Base-by-base conservation (phyloP, 1,140 invertebrate genomes). In the Colletes gigas region DNA sequence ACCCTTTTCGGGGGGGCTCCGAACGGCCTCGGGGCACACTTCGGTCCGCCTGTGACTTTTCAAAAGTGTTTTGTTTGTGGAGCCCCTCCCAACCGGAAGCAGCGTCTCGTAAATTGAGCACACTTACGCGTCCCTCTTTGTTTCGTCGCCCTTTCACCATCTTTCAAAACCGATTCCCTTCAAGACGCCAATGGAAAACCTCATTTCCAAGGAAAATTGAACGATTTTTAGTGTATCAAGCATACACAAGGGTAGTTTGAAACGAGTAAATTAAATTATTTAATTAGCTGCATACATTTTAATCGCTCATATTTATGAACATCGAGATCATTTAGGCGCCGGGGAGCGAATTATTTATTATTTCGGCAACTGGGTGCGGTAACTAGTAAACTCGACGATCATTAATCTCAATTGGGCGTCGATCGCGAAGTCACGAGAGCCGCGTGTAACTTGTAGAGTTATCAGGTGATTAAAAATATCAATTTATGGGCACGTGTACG, bases 371-470 rank as follows among this genome's bases (percentile, higher is more conserved):
- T 14, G 19, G 57, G 14, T n/a, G 69, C 39, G 41, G 41, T 30
- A 75, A 70, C 76, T 83, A 81, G 57, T 70, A 21, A 59, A 69
- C 67, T 65, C 74, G 65, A 74, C 59, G 74, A 68, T 81, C 82
- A 83, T 83, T 81, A 83, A 83, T 83, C 82, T 83, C 74, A 70
- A 81, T 76, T 71, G 21, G 70, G 68, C 72, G 77, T 83, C 79
- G 78, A 73, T 67, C 78, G 72, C 82, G 66, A 69, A 65, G 3
- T 3, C 21, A n/a, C 41, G 39, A n/a, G 39, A 67, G 8, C 8
- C 1, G 39, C 39, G 17, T 60, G 54, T 83, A 80, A 83, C 50
- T 44, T 57, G 65, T n/a, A 7, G 15, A 17, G 17, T n/a, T 41
- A 63, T 63, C 39, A 30, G 10, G 60, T 21, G n/a, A 57, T 57